Base-by-base conservation (phyloP, 2,888 invertebrate species). In the Masnerella sp. region DNA sequence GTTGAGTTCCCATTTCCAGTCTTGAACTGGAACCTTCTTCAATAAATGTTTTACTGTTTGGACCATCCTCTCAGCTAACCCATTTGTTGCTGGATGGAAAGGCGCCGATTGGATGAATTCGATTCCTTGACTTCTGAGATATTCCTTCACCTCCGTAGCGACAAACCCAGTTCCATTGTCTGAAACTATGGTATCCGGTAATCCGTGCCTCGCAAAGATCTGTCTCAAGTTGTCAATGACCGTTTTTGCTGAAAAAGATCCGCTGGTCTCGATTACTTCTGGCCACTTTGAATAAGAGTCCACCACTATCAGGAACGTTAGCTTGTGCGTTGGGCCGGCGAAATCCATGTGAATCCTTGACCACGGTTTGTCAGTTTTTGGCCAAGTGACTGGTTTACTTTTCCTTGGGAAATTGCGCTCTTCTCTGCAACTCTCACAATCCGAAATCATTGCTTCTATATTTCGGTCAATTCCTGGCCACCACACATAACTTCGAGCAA, bases 211-310 rank as follows among this genome's bases (percentile, higher is more conserved):
- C 11, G 43, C 43, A 25, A 43, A 43, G 8, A 43, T 25, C 12
- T 43, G 22, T 22, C 22, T 43, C 22, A 25, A 17, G 4, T 43
- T 43, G 12, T 43, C 43, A 20, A 22, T 25, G 5, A 43, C 43
- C n/a, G 32, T 32, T 43, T 18, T 18, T 18, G n/a, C 9, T 73
- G 65, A 8, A 40, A 15, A 14, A 15, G 52, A 34, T 1, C 28
- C 34, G 14, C 25, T 9, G 67, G 64, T 70, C 17, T 51, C 34
- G 14, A 52, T 12, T 36, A 58, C 36, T 11, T 88, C 87, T 0
- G 83, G 79, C 87, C 87, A 88, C 68, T 88, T 88, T 0, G 86
- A 85, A 68, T 40, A 32, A 0, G 52, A 28, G 30, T 73, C 72
- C 1, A 25, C 52, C n/a, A 73, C 45, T 4, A 65, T 58, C 7